Percentiles rank a stretch among this genome's conserved stretches.
These are phyloP conservation scores for Calephelis perditalis DNA, from an alignment of 2,888 invertebrate genomes.

Conservation along the genomic window DNA sequence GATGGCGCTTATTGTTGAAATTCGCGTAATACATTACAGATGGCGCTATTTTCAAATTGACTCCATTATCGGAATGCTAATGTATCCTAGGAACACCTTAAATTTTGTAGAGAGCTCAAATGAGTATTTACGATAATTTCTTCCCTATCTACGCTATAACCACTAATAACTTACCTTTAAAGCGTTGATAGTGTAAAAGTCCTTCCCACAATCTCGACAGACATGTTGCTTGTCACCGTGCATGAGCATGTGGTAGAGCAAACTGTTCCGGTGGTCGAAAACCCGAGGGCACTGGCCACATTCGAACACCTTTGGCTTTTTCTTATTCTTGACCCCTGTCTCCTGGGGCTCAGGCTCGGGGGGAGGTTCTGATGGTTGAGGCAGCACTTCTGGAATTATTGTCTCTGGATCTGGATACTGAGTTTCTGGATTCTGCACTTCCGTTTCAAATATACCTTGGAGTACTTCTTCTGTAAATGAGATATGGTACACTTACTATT, in stretches of 20 bases:
- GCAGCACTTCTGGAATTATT: conserved; percentile 19
- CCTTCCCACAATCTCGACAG: conserved; percentile 88
- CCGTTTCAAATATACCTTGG: conserved; percentile 58
- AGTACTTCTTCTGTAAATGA: conserved; percentile 56
- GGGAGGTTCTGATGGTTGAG: background rate
- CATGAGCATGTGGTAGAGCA: conserved; percentile 89
- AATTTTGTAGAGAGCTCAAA: too few species aligned
- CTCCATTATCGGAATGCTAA: background rate
- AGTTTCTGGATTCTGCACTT: conserved; percentile 39
- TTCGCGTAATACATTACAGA: background rate
- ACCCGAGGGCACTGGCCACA: conserved; percentile 85
- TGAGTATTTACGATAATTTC: too few species aligned
- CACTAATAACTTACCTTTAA: conserved; percentile 78
- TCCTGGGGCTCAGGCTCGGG: background rate
- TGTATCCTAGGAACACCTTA: too few species aligned
- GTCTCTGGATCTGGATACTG: conserved; percentile 38
- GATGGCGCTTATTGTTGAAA: too few species aligned
- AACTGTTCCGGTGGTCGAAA: conserved; percentile 89
- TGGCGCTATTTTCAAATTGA: background rate
- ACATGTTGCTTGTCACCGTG: conserved; percentile 88
- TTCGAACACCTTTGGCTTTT: conserved; percentile 58
- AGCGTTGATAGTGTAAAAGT: conserved; percentile 89
- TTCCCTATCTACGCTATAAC: background rate
- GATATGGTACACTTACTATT: background rate
- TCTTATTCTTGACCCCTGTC: conserved; percentile 30